Evolutionary conservation across 1,140 invertebrate species (phyloP).

Genomic region (Cheumatopsyche charites): DNA sequence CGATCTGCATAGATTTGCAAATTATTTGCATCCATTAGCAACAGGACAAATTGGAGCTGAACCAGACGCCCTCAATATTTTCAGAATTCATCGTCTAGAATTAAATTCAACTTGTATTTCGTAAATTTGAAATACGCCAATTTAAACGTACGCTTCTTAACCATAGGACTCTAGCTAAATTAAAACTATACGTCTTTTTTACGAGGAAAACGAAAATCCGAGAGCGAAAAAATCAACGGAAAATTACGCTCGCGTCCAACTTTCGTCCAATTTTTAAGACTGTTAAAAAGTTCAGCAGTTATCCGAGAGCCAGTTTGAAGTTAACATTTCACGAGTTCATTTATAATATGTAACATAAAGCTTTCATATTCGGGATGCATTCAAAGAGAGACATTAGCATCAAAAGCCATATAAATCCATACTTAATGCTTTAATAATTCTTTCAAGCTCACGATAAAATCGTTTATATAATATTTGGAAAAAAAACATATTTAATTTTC

Average conservation of each 20-base stretch:
- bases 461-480: no score
- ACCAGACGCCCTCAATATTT: constrained; percentile 23
- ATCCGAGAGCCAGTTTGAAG: neutral
- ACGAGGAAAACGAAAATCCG: neutral
- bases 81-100: constrained; percentile 5
- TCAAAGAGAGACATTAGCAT: no score
- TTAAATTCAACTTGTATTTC: no score
- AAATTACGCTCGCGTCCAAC: constrained; percentile 1
- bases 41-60: constrained; percentile 32
- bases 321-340: neutral
- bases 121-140: no score
- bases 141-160: no score
- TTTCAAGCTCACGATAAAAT: no score
- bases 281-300: constrained; percentile 18
- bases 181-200: constrained; percentile 27
- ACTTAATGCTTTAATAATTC: no score
- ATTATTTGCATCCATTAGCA: constrained; percentile 39
- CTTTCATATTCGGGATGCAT: no score
- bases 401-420: no score
- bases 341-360: no score
- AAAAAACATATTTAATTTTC: no score
- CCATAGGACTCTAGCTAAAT: neutral
- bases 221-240: neutral
- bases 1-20: constrained; percentile 43
- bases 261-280: constrained; percentile 18